Percentiles rank a stretch among this genome's conserved stretches.
phyloP scores from a whole-genome alignment of 2,113 vertebrate species.

The Poeciliopsis turrubarensis region DNA sequence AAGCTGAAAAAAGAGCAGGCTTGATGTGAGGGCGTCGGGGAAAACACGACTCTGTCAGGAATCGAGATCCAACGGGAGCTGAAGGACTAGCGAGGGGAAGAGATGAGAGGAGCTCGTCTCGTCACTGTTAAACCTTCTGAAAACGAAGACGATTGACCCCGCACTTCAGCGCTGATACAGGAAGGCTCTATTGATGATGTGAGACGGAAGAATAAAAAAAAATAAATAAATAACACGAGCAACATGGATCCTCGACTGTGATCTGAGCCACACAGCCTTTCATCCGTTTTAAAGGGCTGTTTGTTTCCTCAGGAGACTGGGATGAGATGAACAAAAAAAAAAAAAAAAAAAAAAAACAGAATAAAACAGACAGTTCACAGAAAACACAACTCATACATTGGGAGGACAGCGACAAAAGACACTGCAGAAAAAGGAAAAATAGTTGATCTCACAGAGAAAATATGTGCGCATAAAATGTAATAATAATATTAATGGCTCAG shows the following conservation, averaged over 20 bases:
- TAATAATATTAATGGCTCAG: not conserved
- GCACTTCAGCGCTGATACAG: slow-evolving; percentile 21
- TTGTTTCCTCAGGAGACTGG: slow-evolving; percentile 56
- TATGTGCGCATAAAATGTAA: not conserved
- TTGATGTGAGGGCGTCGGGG: slow-evolving; percentile 34
- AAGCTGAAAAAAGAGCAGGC: slow-evolving; percentile 24
- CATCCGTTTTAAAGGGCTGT: slow-evolving; percentile 53
- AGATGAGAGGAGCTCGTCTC: slow-evolving; percentile 25
- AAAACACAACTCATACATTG: slow-evolving; percentile 23
- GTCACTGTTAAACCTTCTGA: slow-evolving; percentile 26
- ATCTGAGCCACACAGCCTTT: slow-evolving; percentile 51
- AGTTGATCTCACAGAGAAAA: not conserved
- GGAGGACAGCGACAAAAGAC: slow-evolving; percentile 4
- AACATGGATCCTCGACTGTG: slow-evolving; percentile 40
- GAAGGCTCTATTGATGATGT: slow-evolving; percentile 35
- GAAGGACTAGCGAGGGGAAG: not conserved
- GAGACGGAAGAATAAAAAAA: slow-evolving; percentile 25
- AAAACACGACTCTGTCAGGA: slow-evolving; percentile 46
- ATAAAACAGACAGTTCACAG: slow-evolving; percentile 29
- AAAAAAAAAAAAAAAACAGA: not conserved
- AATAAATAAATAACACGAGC: slow-evolving; percentile 29
- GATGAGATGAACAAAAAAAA: slow-evolving; percentile 21
- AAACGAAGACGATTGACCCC: slow-evolving; percentile 54
- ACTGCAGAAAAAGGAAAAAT: not conserved
- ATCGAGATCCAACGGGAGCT: slow-evolving; percentile 27